These are phyloP conservation scores for Petrocephalus schoutedeni DNA, from an alignment of 2,797 vertebrate genomes.

Conservation along the genomic window DNA sequence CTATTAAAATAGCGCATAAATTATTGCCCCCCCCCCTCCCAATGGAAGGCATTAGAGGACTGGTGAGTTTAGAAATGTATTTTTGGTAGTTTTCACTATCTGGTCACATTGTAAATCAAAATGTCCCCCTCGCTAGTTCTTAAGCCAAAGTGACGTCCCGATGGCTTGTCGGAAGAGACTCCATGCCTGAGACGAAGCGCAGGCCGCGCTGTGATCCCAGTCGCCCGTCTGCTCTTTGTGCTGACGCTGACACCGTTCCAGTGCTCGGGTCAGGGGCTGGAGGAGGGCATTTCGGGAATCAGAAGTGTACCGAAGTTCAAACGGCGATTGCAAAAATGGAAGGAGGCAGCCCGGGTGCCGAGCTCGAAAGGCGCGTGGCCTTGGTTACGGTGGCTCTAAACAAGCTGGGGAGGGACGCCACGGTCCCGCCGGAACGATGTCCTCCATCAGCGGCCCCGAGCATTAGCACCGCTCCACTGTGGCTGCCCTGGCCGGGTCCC, in stretches of 20 bases:
- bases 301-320: slow-evolving; percentile 25
- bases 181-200: background rate
- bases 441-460: background rate
- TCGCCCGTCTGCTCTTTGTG: background rate
- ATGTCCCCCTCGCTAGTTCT: background rate
- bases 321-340: background rate
- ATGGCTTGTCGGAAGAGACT: background rate
- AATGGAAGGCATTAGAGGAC: slow-evolving; percentile 6
- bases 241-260: background rate
- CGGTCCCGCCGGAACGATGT: background rate
- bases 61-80: background rate
- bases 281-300: background rate
- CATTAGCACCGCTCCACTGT: background rate
- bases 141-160: background rate
- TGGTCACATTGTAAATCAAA: slow-evolving; percentile 11
- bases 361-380: slow-evolving; percentile 11
- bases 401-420: slow-evolving; percentile 3
- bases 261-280: background rate
- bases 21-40: background rate
- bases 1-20: slow-evolving; percentile 11
- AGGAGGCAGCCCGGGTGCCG: background rate
- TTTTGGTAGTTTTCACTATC: background rate
- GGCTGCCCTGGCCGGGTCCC: background rate
- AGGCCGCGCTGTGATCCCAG: background rate
- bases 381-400: slow-evolving; percentile 14